A percentile compares a stretch with the other conserved stretches of the same genome.
These are phyloP conservation scores for Philonicus albiceps DNA, from an alignment of 2,888 invertebrate genomes.

Conservation along the genomic window DNA sequence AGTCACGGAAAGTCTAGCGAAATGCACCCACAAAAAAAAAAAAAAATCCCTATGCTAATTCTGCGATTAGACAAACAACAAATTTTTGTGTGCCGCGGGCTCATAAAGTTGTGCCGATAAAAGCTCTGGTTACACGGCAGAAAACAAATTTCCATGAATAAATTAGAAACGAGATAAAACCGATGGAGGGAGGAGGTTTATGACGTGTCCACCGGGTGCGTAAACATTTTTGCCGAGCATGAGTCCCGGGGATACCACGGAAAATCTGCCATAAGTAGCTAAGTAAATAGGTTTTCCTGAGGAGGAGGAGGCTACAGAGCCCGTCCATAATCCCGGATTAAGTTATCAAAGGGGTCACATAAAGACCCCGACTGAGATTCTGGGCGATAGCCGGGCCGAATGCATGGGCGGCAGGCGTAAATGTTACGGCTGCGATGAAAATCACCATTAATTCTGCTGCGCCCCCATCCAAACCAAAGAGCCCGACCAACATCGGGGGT, in stretches of 20 bases:
- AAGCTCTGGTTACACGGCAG: background rate
- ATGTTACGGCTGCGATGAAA: slow-evolving; percentile 10
- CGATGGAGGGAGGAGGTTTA: background rate
- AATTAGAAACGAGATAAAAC: slow-evolving; percentile 1
- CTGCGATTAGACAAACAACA: slow-evolving; percentile 3
- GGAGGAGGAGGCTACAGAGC: background rate
- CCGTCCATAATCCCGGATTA: slow-evolving; percentile 29
- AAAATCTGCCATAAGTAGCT: slow-evolving; percentile 14
- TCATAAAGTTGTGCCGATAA: slow-evolving; percentile 5
- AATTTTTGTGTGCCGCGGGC: slow-evolving; percentile 4
- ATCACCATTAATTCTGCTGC: background rate
- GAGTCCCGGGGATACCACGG: background rate
- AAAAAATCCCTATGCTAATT: background rate
- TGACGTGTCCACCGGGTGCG: slow-evolving; percentile 28
- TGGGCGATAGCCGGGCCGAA: background rate
- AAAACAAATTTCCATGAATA: slow-evolving; percentile 20
- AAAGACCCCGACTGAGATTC: background rate
- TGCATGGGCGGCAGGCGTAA: slow-evolving; percentile 18
- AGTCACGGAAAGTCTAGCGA: background rate
- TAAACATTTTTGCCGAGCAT: background rate
- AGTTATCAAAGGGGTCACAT: slow-evolving; percentile 29
- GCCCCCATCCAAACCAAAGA: background rate
- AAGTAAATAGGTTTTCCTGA: slow-evolving; percentile 2
- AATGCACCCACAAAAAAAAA: background rate
- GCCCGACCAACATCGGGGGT: background rate